phyloP scores from a whole-genome alignment of 2,888 invertebrate genomes.

The Aspidiotus rigidus region DNA sequence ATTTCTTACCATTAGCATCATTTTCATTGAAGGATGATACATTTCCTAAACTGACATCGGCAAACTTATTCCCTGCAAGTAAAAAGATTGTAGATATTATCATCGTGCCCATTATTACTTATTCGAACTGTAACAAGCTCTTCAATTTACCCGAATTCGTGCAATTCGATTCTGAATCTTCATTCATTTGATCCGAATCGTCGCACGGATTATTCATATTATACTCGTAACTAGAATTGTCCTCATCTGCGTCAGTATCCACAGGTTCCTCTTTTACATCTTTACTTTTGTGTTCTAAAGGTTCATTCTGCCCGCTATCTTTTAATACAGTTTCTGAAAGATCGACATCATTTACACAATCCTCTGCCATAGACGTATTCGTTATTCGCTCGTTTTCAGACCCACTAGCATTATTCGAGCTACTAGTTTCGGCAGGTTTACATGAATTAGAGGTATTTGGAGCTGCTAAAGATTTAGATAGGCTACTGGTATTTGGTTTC shows the following conservation, averaged over 20 bases:
- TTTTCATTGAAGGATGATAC: constrained; percentile 24
- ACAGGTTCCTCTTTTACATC: constrained; percentile 29
- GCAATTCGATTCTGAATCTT: constrained; percentile 30
- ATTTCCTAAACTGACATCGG: constrained; percentile 24
- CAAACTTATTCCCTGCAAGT: constrained; percentile 26
- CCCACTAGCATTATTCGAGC: constrained; percentile 2
- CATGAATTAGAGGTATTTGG: neutral
- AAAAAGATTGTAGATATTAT: neutral
- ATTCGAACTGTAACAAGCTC: neutral
- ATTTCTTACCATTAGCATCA: constrained; percentile 29
- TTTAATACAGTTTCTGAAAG: neutral
- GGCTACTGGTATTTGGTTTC: constrained; percentile 7
- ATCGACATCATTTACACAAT: constrained; percentile 8
- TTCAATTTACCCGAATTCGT: constrained; percentile 26
- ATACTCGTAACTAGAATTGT: constrained; percentile 32
- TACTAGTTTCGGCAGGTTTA: constrained; percentile 21
- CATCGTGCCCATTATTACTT: neutral
- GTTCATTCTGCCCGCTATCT: constrained; percentile 13
- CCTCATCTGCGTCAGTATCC: constrained; percentile 23
- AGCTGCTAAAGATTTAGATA: neutral
- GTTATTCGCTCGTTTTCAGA: constrained; percentile 15
- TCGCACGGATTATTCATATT: constrained; percentile 21
- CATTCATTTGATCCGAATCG: constrained; percentile 26
- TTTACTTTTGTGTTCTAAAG: constrained; percentile 21
- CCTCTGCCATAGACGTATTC: neutral